Base-by-base conservation (phyloP, 2,113 vertebrate genomes). In the Saccopteryx bilineata region DNA sequence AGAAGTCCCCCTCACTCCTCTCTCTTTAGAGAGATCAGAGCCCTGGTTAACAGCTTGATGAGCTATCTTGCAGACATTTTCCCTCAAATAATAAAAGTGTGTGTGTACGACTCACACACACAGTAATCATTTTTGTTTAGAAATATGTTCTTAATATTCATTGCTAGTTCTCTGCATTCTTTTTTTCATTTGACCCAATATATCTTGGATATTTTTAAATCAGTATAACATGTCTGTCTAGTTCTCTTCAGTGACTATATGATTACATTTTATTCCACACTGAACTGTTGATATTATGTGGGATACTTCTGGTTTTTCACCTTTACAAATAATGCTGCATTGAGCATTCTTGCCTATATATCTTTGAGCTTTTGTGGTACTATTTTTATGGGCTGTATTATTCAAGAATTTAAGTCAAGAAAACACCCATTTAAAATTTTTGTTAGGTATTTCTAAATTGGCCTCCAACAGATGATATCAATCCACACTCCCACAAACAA, bases 301-400 rank as follows among this genome's bases (percentile, higher is more conserved):
- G 69, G 7, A 63, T 94, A 65, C 48, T 90, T 63, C 76, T 92
- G 50, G 74, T 52, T 74, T 92, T 95, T 86, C 23, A 56, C 26
- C 9, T 7, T 54, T 23, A 74, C 15, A 63, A 86, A n/a, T 58
- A 58, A 84, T 48, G 54, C 19, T 52, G 33, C 9, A 63, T 1
- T 86, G 50, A 71, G 8, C 33, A 50, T 60, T 6, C 15, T 85
- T 61, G 1, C 39, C 21, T 17, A 5, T 71, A 31, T 5, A 52
- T 58, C 17, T 79, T 18, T 1, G 7, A 39, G 56, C 24, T 66
- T 69, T 79, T 66, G 7, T 48, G 56, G 17, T 8, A 50, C 75
- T 85, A 50, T 31, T 88, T 81, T 79, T 78, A 61, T 75, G n/a
- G 4, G 46, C 31, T 74, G 1, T 58, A 19, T 71, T 76, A 65